phyloP scores from a whole-genome alignment of 1,140 invertebrate genomes.

The Cotesia glomerata region DNA sequence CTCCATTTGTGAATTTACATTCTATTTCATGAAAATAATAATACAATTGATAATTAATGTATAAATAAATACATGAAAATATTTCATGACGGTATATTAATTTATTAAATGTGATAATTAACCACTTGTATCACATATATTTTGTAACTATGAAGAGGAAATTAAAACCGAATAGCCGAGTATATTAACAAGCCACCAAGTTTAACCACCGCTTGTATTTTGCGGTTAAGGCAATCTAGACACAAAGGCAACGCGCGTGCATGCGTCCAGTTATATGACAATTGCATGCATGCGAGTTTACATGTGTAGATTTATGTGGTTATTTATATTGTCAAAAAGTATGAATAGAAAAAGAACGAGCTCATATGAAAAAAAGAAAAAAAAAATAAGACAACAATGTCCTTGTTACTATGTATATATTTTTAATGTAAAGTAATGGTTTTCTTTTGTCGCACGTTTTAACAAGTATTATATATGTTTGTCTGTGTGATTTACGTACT shows the following conservation, averaged over 20 bases:
- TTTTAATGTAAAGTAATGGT: conserved; percentile 53
- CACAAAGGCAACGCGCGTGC: not conserved
- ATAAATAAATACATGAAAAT: too few relatives aligned
- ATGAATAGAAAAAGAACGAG: too few relatives aligned
- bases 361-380: not conserved
- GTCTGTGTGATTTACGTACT: not conserved
- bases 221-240: conserved; percentile 21
- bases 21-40: too few relatives aligned
- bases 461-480: not conserved
- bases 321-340: not conserved
- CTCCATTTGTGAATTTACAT: too few relatives aligned
- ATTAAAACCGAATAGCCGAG: conserved; percentile 20
- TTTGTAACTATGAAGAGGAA: not conserved
- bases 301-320: not conserved
- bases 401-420: not conserved
- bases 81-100: not conserved
- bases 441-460: conserved; percentile 28
- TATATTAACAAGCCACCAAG: conserved; percentile 22
- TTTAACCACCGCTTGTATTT: conserved; percentile 13
- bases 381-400: not conserved
- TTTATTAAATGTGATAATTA: conserved; percentile 2
- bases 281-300: not conserved
- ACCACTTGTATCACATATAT: not conserved
- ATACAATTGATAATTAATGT: too few relatives aligned
- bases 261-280: conserved; percentile 4